Evolutionary conservation across 2,797 vertebrate species (phyloP), one percentile per base, ranked within the genome.

Genomic region (Garrulus glandarius): DNA sequence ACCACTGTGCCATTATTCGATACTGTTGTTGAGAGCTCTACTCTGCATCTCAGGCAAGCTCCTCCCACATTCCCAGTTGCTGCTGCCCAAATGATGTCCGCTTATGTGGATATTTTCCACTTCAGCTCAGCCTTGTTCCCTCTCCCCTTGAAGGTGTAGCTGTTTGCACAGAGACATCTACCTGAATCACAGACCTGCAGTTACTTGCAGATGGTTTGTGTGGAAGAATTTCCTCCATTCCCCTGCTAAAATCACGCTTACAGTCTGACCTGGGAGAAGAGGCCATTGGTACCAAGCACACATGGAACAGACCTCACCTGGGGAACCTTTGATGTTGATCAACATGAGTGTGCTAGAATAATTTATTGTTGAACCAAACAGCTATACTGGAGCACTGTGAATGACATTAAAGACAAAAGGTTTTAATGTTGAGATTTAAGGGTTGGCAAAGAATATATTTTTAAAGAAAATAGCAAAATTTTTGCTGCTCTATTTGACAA

Each of bases 1-100:
- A 22, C 24, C 0, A 1, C 26, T 7, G 6, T 11, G 34, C 26
- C 21, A 39, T 44, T 78, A 39, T 32, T 34, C 1, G 0, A 59
- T 22, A 17, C 29, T 83, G 4, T 5, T 14, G 4, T 1, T n/a
- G 29, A 46, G 43, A 81, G 7, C 19, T 17, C 20, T 44, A 1
- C 8, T 4, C 53, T 53, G 22, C 13, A 27, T 26, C 17, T 63
- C n/a, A 41, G 64, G 72, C 21, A 63, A 80, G 18, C 4, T 23
- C 18, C 36, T 77, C 32, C 23, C 3, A 4, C 0, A 0, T 50
- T 74, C 27, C 47, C 29, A 23, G 23, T 5, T 14, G 5, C 34
- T 43, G 8, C 19, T 60, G 26, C 17, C 9, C 30, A 70, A 43
- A 59, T 5, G 9, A 63, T 41, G 11, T 34, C n/a, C 81, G 47